phyloP scores from a whole-genome alignment of 2,888 invertebrate species.

The Micoletzkya japonica region DNA sequence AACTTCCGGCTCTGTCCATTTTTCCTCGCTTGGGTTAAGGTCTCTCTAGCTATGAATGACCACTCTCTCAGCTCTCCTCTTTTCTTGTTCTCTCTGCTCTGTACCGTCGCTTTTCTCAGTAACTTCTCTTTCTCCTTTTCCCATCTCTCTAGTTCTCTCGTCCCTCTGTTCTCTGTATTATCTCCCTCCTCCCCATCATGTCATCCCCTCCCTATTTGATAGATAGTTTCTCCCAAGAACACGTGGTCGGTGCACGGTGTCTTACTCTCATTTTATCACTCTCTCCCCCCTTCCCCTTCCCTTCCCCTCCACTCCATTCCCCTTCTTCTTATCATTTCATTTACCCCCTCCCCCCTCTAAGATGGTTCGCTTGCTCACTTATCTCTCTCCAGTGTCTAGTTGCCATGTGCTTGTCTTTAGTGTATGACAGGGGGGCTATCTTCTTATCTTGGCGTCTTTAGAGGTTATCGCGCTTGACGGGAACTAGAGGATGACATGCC shows the following conservation, averaged over 20 bases:
- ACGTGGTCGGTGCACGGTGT: neutral
- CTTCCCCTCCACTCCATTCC: neutral
- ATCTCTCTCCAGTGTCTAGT: slow-evolving; percentile 11
- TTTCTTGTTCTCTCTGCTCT: neutral
- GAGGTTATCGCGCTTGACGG: neutral
- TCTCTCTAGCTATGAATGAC: neutral
- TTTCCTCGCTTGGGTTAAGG: neutral
- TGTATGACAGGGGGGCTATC: slow-evolving; percentile 6
- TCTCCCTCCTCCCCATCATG: neutral
- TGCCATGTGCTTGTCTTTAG: too few species aligned
- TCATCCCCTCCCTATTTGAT: neutral
- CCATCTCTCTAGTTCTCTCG: neutral
- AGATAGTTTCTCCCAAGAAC: neutral
- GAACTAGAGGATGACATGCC: neutral
- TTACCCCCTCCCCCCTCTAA: slow-evolving; percentile 1
- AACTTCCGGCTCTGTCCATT: neutral
- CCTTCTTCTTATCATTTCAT: slow-evolving; percentile 2
- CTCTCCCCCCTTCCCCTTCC: neutral
- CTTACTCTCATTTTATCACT: neutral
- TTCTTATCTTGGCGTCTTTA: neutral
- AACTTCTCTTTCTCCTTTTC: neutral
- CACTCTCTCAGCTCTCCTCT: neutral
- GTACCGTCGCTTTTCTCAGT: neutral
- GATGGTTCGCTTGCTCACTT: neutral
- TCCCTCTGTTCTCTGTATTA: neutral